phyloP scores from a whole-genome alignment of 1,140 invertebrate species.

The Zelostemma sp. region DNA sequence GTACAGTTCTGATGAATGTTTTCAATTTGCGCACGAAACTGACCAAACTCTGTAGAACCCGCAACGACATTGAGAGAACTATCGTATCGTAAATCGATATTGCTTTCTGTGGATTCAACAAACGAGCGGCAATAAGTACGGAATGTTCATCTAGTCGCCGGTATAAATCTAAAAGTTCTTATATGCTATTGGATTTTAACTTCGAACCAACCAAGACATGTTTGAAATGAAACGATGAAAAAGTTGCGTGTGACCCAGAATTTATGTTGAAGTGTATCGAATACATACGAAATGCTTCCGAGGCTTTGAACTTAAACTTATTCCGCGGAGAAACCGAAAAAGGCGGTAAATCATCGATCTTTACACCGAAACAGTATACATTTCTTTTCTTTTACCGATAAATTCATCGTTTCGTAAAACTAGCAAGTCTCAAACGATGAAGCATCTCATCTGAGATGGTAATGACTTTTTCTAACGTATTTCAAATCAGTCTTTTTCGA shows the following conservation, averaged over 20 bases:
- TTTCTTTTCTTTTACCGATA: too few relatives aligned
- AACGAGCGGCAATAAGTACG: constrained; percentile 38
- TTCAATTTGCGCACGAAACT: constrained; percentile 36
- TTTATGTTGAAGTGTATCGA: too few relatives aligned
- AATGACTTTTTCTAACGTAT: too few relatives aligned
- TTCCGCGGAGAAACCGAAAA: too few relatives aligned
- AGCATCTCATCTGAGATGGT: too few relatives aligned
- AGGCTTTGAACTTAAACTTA: too few relatives aligned
- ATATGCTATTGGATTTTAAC: constrained; percentile 6
- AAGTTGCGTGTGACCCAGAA: neutral
- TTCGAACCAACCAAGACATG: neutral
- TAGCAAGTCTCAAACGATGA: too few relatives aligned
- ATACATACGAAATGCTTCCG: too few relatives aligned
- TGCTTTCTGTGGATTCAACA: constrained; percentile 29
- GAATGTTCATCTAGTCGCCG: constrained; percentile 27
- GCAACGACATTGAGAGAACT: constrained; percentile 28
- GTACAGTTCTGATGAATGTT: constrained; percentile 39
- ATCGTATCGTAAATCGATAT: constrained; percentile 39
- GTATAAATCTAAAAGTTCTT: constrained; percentile 28
- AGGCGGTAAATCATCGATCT: too few relatives aligned
- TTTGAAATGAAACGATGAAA: constrained; percentile 15
- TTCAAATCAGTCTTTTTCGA: too few relatives aligned
- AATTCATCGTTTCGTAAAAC: too few relatives aligned
- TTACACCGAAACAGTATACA: too few relatives aligned
- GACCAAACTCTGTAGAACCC: constrained; percentile 28